Conservation (phyloP, 2,113 vertebrate species). For the Pelecanoides urinatrix region DNA sequence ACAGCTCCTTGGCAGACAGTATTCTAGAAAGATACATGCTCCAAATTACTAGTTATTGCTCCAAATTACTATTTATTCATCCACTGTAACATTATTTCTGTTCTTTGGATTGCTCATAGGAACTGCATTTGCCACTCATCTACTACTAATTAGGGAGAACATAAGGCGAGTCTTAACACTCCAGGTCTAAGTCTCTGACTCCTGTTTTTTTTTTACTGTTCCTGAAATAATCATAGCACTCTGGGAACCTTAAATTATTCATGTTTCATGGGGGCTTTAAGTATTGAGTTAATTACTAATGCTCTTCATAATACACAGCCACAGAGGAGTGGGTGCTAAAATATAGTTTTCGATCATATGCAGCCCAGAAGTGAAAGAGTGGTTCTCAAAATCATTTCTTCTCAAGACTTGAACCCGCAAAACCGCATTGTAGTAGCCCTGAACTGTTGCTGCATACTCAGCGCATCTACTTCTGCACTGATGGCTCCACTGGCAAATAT, state of each 20-base stretch:
- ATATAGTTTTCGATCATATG: not conserved
- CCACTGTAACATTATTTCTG: not conserved
- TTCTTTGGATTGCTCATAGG: not conserved
- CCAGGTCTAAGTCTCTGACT: not conserved
- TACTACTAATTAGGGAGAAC: not conserved
- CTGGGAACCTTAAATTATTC: not conserved
- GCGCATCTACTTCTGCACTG: not conserved
- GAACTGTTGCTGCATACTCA: not conserved
- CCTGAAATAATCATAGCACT: not conserved
- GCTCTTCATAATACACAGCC: not conserved
- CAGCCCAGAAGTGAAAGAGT: not conserved
- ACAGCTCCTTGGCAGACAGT: not conserved
- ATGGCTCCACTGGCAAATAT: not conserved
- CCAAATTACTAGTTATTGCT: not conserved
- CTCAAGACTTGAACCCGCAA: not conserved
- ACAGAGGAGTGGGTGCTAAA: not conserved
- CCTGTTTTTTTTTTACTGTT: not conserved
- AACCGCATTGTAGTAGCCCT: not conserved
- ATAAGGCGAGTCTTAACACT: not conserved
- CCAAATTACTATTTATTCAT: not conserved
- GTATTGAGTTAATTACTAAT: not conserved
- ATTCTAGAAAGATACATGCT: not conserved
- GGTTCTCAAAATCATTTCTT: not conserved
- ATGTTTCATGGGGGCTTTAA: not conserved
- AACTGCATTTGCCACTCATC: not conserved